A percentile compares a stretch with the other conserved stretches of the same genome.
Conservation (phyloP, 2,113 vertebrate species). For the Trogon melanurus region DNA sequence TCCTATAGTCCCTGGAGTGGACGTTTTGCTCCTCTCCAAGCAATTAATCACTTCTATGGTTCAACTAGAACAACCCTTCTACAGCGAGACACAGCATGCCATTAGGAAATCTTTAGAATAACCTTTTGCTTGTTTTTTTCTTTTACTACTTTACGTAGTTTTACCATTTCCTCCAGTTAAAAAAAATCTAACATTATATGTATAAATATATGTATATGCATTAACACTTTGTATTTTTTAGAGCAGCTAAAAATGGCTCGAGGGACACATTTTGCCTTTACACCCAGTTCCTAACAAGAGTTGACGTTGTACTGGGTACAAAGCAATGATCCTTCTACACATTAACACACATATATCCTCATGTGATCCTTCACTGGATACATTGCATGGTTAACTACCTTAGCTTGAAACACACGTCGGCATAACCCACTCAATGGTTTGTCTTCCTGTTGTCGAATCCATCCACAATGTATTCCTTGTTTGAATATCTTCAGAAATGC, state of each 20-base stretch:
- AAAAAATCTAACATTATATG: accelerated
- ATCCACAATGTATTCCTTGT: neutral
- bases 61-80: neutral
- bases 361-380: neutral
- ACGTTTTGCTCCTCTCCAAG: neutral
- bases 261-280: neutral
- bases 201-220: neutral
- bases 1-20: neutral
- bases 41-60: neutral
- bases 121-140: neutral
- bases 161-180: neutral
- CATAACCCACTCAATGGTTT: neutral
- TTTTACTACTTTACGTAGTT: neutral
- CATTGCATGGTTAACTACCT: neutral
- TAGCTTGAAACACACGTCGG: neutral
- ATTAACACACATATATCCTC: neutral
- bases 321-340: neutral
- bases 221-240: neutral
- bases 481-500: neutral
- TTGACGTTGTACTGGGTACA: neutral
- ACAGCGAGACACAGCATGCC: neutral
- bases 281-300: neutral
- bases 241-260: neutral
- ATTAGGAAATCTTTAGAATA: neutral
- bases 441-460: neutral